A percentile compares a stretch with the other conserved stretches of the same genome.
phyloP scores from a whole-genome alignment of 2,113 vertebrate genomes.

The Tachuris rubrigastra region DNA sequence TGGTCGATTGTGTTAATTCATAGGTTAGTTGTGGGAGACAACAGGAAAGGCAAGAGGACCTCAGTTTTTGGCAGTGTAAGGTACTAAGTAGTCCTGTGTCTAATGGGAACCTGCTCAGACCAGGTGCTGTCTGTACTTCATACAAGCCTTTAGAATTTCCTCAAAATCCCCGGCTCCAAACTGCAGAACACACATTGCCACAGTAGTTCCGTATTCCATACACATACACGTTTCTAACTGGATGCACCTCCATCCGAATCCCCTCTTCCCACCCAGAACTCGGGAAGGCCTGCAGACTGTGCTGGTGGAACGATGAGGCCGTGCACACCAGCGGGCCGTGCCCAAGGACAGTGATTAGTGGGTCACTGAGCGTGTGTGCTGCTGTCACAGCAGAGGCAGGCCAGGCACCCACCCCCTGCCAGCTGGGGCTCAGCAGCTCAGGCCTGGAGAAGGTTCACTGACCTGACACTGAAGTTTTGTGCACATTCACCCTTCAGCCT shows the following conservation, averaged over 20 bases:
- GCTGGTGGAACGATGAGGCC: background rate
- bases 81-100: background rate
- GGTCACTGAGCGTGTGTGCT: background rate
- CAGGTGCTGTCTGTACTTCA: background rate
- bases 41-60: background rate
- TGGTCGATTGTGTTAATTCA: rapidly evolving
- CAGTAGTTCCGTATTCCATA: background rate
- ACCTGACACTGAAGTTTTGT: background rate
- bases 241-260: background rate
- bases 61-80: background rate
- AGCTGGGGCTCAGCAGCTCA: background rate
- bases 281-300: background rate
- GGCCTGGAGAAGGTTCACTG: background rate
- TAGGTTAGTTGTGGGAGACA: background rate
- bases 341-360: background rate
- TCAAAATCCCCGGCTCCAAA: background rate
- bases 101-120: background rate
- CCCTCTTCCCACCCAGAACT: background rate
- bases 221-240: background rate
- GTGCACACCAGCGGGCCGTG: background rate
- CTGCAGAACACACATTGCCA: background rate
- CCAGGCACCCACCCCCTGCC: background rate
- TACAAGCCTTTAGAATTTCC: background rate
- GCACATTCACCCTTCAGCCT: background rate
- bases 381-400: background rate